phyloP scores from a whole-genome alignment of 2,888 invertebrate genomes.

The Nebria brevicollis region DNA sequence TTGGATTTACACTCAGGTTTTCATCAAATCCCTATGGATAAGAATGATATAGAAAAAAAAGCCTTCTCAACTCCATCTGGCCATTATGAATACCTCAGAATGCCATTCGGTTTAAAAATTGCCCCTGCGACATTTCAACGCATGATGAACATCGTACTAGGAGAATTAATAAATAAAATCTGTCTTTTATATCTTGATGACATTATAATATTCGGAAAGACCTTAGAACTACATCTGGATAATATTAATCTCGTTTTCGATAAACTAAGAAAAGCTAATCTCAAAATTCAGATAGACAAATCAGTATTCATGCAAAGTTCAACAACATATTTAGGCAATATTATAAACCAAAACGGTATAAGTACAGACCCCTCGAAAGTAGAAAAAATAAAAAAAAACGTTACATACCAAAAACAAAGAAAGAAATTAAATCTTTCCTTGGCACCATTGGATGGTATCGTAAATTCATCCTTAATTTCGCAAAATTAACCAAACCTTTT shows the following conservation, averaged over 20 bases:
- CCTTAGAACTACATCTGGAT: slow-evolving; percentile 51
- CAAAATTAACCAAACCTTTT: slow-evolving; percentile 49
- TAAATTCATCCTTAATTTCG: slow-evolving; percentile 50
- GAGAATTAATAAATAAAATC: slow-evolving; percentile 7
- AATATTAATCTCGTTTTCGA: slow-evolving; percentile 53
- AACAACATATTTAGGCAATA: slow-evolving; percentile 57
- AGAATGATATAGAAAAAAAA: slow-evolving; percentile 9
- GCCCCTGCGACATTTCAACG: slow-evolving; percentile 14
- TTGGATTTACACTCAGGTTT: too few species aligned
- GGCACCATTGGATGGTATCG: slow-evolving; percentile 43
- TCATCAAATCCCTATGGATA: not conserved
- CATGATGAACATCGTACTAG: not conserved
- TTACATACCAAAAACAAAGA: slow-evolving; percentile 51
- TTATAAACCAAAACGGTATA: slow-evolving; percentile 53
- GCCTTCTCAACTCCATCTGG: slow-evolving; percentile 10
- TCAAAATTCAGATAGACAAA: slow-evolving; percentile 28
- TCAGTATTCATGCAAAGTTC: slow-evolving; percentile 49
- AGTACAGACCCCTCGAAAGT: slow-evolving; percentile 54
- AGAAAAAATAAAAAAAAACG: slow-evolving; percentile 49
- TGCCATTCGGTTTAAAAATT: slow-evolving; percentile 3
- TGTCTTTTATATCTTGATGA: not conserved
- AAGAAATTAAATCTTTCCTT: slow-evolving; percentile 13
- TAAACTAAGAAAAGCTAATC: slow-evolving; percentile 49
- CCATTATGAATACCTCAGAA: slow-evolving; percentile 8
- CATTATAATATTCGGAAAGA: slow-evolving; percentile 22